These are phyloP conservation scores for Myopa tessellatipennis DNA, from an alignment of 2,888 invertebrate species.

Conservation along the genomic window DNA sequence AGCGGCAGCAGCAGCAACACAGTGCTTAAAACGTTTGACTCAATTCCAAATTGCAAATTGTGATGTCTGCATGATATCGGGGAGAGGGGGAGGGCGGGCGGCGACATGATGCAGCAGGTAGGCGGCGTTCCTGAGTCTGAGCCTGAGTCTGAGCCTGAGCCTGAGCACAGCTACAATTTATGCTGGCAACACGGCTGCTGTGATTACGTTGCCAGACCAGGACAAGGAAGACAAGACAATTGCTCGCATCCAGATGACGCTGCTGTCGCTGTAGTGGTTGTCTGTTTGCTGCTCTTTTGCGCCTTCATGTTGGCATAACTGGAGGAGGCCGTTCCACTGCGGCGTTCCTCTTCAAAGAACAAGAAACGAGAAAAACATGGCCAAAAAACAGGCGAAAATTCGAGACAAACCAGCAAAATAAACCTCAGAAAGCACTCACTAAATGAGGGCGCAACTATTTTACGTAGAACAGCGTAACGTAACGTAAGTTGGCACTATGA, in stretches of 20 bases:
- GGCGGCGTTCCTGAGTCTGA: background rate
- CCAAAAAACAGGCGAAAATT: too few relatives aligned
- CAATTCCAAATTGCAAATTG: slow-evolving; percentile 36
- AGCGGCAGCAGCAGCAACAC: background rate
- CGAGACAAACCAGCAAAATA: too few relatives aligned
- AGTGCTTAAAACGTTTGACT: slow-evolving; percentile 29
- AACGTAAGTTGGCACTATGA: background rate
- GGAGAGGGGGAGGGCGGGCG: background rate
- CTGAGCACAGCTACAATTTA: background rate
- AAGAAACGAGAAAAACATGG: background rate
- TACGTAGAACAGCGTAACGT: background rate
- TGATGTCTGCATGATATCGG: slow-evolving; percentile 3
- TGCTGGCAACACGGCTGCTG: slow-evolving; percentile 24
- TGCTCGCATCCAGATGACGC: slow-evolving; percentile 27
- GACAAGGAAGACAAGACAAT: slow-evolving; percentile 3
- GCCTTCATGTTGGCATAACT: background rate
- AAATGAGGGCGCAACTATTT: background rate
- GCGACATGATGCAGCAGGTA: background rate
- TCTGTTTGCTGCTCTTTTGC: slow-evolving; percentile 3
- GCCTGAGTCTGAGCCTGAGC: background rate
- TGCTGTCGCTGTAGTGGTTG: slow-evolving; percentile 25
- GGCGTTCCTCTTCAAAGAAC: background rate
- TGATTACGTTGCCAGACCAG: slow-evolving; percentile 22
- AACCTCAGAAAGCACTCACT: background rate
- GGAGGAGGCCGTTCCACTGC: background rate